Base-by-base conservation (phyloP, 64 coral and sea anemone species). In the Acropora tenuis region DNA sequence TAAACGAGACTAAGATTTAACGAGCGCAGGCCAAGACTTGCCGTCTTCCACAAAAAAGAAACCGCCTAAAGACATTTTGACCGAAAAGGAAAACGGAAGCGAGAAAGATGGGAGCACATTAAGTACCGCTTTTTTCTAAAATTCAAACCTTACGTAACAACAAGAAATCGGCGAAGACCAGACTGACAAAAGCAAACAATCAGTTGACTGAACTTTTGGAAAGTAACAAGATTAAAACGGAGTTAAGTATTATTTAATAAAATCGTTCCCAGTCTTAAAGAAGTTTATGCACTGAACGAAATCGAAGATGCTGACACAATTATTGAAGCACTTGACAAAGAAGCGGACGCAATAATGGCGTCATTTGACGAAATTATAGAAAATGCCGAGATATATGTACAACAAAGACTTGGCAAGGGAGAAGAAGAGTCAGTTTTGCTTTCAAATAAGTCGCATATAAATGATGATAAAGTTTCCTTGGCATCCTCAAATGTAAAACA, bases 291-390 rank as follows among this genome's bases (percentile, higher is more conserved):
- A 0, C 6, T 55, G 1, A 50, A n/a, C 6, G 46, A 1, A 69
- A 6, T 13, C 8, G 45, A 74, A 19, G 18, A 42, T 0, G 57
- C 18, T 10, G 41, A 76, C n/a, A 10, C 49, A 16, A 75, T 52
- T 52, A 88, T 76, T 8, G 86, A 88, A 44, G 11, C 86, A 3
- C 74, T 88, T 41, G 86, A 88, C 47, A 88, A 76, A 40, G 86
- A 58, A 3, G 18, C 76, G 2, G 72, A 88, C 9, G 86, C 75
- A 8, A 75, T 88, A 50, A n/a, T 47, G 4, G 2, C 1, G 52
- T 41, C 20, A 76, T 41, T 76, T 6, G 86, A 88, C 18, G 5
- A 0, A 9, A 10, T 50, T 12, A 58, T 75, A 6, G 86, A 30
- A 8, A 20, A 1, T 7, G 84, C 67, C 48, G 68, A 74, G 6